Percentiles rank a stretch among this genome's conserved stretches.
These are phyloP conservation scores for Rhynchophorus ferrugineus DNA, from an alignment of 1,140 invertebrate species.

Conservation along the genomic window DNA sequence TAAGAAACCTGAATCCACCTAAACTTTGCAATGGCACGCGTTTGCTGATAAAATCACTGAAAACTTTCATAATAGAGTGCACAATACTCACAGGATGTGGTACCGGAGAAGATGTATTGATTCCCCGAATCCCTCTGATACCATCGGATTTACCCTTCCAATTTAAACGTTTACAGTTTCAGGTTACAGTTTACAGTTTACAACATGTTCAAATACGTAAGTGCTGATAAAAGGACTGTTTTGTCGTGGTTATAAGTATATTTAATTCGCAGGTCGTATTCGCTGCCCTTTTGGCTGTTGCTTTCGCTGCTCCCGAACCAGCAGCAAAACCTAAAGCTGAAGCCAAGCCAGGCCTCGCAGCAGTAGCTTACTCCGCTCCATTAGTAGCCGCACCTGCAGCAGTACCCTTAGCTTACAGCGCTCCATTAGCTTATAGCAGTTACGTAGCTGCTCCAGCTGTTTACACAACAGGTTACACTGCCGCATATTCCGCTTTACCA, in stretches of 20 bases:
- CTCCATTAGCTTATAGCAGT: background rate
- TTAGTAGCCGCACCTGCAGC: background rate
- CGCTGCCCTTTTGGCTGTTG: conserved; percentile 15
- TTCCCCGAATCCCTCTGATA: too few relatives aligned
- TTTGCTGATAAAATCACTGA: too few relatives aligned
- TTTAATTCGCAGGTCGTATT: conserved; percentile 2
- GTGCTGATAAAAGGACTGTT: conserved; percentile 1
- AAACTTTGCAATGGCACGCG: too few relatives aligned
- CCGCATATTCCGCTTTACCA: background rate
- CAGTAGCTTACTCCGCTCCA: conserved; percentile 10
- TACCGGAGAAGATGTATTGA: too few relatives aligned
- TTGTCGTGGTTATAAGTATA: background rate
- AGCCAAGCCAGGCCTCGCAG: conserved; percentile 5
- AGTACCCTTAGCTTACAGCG: conserved; percentile 5
- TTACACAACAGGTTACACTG: conserved; percentile 21
- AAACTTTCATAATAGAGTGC: too few relatives aligned
- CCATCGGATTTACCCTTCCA: too few relatives aligned
- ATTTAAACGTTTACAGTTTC: too few relatives aligned
- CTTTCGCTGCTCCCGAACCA: conserved; percentile 4
- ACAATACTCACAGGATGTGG: too few relatives aligned
- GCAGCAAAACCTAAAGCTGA: conserved; percentile 1
- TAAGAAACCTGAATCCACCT: too few relatives aligned
- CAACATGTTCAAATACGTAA: conserved; percentile 22
- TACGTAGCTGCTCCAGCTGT: conserved; percentile 9
- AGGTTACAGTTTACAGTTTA: too few relatives aligned